These are phyloP conservation scores for Numenius phaeopus DNA, from an alignment of 2,797 vertebrate species.

Conservation along the genomic window DNA sequence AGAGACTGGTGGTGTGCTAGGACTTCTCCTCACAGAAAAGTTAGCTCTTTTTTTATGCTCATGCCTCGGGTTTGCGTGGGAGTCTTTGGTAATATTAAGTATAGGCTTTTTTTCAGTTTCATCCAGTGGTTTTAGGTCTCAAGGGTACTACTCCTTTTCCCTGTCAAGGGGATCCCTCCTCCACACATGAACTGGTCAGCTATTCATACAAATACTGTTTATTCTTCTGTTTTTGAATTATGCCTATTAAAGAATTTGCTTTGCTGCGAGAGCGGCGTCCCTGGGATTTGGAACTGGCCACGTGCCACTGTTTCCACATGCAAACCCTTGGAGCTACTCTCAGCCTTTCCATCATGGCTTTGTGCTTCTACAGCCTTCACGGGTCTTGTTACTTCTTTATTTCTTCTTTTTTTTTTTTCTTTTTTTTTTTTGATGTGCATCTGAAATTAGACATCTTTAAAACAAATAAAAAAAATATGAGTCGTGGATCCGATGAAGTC, in stretches of 20 bases:
- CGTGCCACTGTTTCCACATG: conserved; percentile 9
- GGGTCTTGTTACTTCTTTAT: background rate
- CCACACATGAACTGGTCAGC: conserved; percentile 47
- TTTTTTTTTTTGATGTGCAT: background rate
- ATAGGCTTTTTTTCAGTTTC: background rate
- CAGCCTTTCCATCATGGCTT: conserved; percentile 41
- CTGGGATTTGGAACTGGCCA: conserved; percentile 60
- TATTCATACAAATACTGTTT: conserved; percentile 61
- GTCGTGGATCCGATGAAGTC: accelerated
- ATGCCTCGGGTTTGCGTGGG: background rate
- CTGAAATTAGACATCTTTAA: background rate
- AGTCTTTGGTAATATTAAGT: conserved; percentile 33
- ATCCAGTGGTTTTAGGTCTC: conserved; percentile 38
- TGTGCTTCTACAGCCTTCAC: background rate
- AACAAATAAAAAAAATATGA: background rate
- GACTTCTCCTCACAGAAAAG: background rate
- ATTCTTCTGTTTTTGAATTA: conserved; percentile 59
- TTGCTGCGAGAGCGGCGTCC: background rate
- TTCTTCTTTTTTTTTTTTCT: background rate
- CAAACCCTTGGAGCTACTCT: conserved; percentile 28
- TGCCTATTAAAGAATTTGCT: conserved; percentile 62
- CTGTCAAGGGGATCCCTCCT: conserved; percentile 53
- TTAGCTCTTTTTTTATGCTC: background rate
- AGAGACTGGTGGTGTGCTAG: background rate
- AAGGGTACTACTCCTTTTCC: background rate